Percentiles rank a stretch among this genome's conserved stretches.
Evolutionary conservation across 2,113 vertebrate species (phyloP).

Genomic region (Romanogobio albipinnatus): DNA sequence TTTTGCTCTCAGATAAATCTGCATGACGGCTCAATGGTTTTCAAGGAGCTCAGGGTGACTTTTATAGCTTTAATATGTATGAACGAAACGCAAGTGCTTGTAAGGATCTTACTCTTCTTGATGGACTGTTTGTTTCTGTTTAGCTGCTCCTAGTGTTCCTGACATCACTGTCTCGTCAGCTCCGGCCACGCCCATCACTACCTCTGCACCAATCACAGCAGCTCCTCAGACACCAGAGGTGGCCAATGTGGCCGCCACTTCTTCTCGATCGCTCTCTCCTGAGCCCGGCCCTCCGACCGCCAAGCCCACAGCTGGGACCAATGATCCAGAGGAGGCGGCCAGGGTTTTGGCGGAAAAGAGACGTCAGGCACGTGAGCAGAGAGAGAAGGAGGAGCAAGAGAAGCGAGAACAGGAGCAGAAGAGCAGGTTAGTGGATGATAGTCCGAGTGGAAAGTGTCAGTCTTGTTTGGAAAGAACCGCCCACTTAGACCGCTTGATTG

Average conservation of each 20-base stretch:
- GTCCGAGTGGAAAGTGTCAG: neutral
- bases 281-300: slow-evolving; percentile 52
- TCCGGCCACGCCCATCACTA: slow-evolving; percentile 62
- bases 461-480: neutral
- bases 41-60: neutral
- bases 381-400: slow-evolving; percentile 90
- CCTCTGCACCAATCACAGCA: slow-evolving; percentile 54
- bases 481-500: neutral
- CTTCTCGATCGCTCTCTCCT: slow-evolving; percentile 31
- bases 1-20: slow-evolving; percentile 8
- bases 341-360: slow-evolving; percentile 89
- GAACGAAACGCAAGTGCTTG: neutral
- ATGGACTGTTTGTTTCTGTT: slow-evolving; percentile 20
- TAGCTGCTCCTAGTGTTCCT: slow-evolving; percentile 63
- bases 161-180: slow-evolving; percentile 71
- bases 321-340: slow-evolving; percentile 88
- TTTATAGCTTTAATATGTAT: neutral
- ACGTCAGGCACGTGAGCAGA: slow-evolving; percentile 89
- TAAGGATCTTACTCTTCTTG: neutral
- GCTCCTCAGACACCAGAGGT: slow-evolving; percentile 46
- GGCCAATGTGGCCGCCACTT: neutral
- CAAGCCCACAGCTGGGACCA: slow-evolving; percentile 87
- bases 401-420: slow-evolving; percentile 84
- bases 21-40: neutral
- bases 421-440: slow-evolving; percentile 78